Conservation (phyloP, 2,113 vertebrate genomes). For the Myrmophylax atrothorax region DNA sequence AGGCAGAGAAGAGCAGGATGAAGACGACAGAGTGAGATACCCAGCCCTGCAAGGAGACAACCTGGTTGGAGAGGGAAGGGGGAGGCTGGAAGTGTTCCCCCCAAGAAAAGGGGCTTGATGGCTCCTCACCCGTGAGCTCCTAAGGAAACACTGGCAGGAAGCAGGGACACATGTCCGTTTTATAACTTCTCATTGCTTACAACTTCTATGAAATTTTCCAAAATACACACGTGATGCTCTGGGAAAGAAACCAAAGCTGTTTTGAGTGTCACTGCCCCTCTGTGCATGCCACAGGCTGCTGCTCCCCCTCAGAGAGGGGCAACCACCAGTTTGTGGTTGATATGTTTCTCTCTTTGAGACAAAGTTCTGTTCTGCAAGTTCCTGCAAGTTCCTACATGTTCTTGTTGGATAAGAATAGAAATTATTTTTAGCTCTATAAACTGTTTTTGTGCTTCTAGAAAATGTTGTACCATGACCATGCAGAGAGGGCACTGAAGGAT, state of each 20-base stretch:
- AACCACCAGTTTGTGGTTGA: not conserved
- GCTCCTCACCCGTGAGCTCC: fast-evolving
- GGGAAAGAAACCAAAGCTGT: not conserved
- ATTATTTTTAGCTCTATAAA: not conserved
- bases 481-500: not conserved
- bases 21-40: not conserved
- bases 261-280: not conserved
- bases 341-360: not conserved
- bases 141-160: not conserved
- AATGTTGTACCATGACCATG: not conserved
- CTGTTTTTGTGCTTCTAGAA: not conserved
- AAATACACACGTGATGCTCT: not conserved
- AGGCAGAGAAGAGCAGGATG: not conserved
- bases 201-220: not conserved
- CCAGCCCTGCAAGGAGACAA: not conserved
- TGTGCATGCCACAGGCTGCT: not conserved
- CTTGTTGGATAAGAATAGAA: not conserved
- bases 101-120: fast-evolving
- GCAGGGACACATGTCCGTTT: not conserved
- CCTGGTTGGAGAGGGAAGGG: not conserved
- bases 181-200: not conserved
- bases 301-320: not conserved
- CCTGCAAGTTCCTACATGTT: not conserved
- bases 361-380: not conserved
- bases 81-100: not conserved